These are phyloP conservation scores for Antheraea yamamai DNA, from an alignment of 2,888 invertebrate genomes.

Conservation along the genomic window DNA sequence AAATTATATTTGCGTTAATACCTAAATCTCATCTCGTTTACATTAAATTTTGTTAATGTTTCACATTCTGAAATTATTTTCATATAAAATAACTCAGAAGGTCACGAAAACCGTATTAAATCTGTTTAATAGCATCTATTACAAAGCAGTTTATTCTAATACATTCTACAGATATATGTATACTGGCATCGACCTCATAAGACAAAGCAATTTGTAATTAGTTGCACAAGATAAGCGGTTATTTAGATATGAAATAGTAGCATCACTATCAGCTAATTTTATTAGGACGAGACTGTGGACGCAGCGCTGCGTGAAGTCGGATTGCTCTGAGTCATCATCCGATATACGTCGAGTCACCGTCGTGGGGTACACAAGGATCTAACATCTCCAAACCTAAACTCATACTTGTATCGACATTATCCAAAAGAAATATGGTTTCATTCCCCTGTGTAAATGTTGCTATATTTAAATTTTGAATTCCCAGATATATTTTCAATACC, in stretches of 20 bases:
- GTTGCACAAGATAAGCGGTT: slow-evolving; percentile 1
- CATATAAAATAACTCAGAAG: not conserved
- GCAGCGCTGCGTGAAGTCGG: slow-evolving; percentile 97
- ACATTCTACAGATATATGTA: not conserved
- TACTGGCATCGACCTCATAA: not conserved
- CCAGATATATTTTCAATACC: not conserved
- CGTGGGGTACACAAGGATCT: not conserved
- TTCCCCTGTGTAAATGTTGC: not conserved
- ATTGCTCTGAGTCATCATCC: slow-evolving; percentile 84
- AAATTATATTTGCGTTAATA: not conserved
- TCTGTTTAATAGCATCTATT: not conserved
- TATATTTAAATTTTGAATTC: not conserved
- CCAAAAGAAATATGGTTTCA: slow-evolving; percentile 4
- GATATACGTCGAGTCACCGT: slow-evolving; percentile 27
- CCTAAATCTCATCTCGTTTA: not conserved
- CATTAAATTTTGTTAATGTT: not conserved
- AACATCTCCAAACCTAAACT: slow-evolving; percentile 13
- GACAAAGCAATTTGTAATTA: not conserved
- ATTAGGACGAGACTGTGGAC: slow-evolving; percentile 95
- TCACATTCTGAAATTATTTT: not conserved
- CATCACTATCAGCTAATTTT: slow-evolving; percentile 52
- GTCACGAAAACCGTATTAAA: not conserved
- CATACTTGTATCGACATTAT: slow-evolving; percentile 9
- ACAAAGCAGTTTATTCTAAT: not conserved
- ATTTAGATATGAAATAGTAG: slow-evolving; percentile 27